Conservation (phyloP, 2,888 invertebrate genomes). For the Cordilura impudica region DNA sequence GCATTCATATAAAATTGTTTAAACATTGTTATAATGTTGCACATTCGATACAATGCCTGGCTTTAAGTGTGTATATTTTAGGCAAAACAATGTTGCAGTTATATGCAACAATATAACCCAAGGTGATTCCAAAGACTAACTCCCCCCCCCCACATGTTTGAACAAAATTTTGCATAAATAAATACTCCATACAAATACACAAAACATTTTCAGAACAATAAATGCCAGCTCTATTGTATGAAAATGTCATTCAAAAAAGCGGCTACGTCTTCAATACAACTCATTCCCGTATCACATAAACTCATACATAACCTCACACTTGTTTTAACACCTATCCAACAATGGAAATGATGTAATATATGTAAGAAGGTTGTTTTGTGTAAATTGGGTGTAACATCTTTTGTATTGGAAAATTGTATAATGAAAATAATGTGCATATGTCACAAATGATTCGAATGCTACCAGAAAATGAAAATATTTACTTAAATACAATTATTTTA, state of each 20-base stretch:
- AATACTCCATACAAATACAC: slow-evolving; percentile 35
- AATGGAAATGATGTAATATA: slow-evolving; percentile 41
- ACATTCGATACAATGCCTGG: slow-evolving; percentile 35
- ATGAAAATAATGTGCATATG: slow-evolving; percentile 61
- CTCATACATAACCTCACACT: slow-evolving; percentile 29
- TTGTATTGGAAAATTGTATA: slow-evolving; percentile 45
- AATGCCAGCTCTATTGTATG: slow-evolving; percentile 58
- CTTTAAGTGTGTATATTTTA: slow-evolving; percentile 54
- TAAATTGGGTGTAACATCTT: slow-evolving; percentile 23
- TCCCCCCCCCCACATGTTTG: neutral
- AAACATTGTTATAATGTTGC: slow-evolving; percentile 58
- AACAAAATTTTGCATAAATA: slow-evolving; percentile 33
- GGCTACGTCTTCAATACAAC: slow-evolving; percentile 45
- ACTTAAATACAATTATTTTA: slow-evolving; percentile 31
- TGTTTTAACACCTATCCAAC: slow-evolving; percentile 43
- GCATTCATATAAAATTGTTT: slow-evolving; percentile 36
- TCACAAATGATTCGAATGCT: slow-evolving; percentile 57
- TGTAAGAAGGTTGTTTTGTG: slow-evolving; percentile 14
- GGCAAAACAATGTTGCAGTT: slow-evolving; percentile 65
- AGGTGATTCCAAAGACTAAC: slow-evolving; percentile 48
- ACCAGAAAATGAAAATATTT: slow-evolving; percentile 39
- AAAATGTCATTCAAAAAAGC: slow-evolving; percentile 59
- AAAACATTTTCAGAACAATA: slow-evolving; percentile 56
- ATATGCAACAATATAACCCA: slow-evolving; percentile 57
- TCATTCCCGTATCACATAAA: neutral